Evolutionary conservation across 1,140 invertebrate species (phyloP).

Genomic region (Melipona quadrifasciata): DNA sequence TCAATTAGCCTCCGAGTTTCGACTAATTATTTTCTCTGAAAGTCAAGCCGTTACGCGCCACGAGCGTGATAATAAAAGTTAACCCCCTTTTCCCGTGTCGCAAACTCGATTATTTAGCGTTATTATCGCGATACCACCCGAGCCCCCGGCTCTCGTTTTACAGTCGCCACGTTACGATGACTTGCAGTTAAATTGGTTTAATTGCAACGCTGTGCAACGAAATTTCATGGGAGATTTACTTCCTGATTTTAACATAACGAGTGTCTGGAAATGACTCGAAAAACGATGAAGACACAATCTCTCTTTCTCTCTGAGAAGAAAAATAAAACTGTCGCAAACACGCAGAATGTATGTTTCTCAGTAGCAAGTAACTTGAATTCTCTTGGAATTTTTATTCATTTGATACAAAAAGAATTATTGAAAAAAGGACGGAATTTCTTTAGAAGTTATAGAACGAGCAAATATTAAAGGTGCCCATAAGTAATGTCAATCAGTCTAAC

Average conservation of each 20-base stretch:
- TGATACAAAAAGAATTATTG: too few relatives aligned
- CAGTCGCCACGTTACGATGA: not conserved
- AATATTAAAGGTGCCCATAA: too few relatives aligned
- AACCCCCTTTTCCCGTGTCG: not conserved
- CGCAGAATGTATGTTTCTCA: too few relatives aligned
- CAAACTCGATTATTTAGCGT: not conserved
- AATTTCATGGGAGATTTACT: not conserved
- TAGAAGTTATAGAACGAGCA: too few relatives aligned
- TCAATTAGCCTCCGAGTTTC: slow-evolving; percentile 13
- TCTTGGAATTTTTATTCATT: too few relatives aligned
- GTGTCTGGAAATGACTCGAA: too few relatives aligned
- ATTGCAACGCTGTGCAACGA: not conserved
- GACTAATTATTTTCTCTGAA: slow-evolving; percentile 12
- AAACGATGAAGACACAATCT: too few relatives aligned
- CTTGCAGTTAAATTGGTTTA: not conserved
- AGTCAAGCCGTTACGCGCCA: not conserved
- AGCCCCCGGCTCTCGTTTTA: not conserved
- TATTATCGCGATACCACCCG: not conserved
- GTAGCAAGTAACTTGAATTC: too few relatives aligned
- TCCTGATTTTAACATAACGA: not conserved
- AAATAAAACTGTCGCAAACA: too few relatives aligned
- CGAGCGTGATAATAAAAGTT: not conserved
- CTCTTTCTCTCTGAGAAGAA: too few relatives aligned
- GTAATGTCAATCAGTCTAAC: too few relatives aligned
- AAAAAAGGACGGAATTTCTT: too few relatives aligned